Base-by-base conservation (phyloP, 2,888 invertebrate genomes). In the Drosophila tanythrix region DNA sequence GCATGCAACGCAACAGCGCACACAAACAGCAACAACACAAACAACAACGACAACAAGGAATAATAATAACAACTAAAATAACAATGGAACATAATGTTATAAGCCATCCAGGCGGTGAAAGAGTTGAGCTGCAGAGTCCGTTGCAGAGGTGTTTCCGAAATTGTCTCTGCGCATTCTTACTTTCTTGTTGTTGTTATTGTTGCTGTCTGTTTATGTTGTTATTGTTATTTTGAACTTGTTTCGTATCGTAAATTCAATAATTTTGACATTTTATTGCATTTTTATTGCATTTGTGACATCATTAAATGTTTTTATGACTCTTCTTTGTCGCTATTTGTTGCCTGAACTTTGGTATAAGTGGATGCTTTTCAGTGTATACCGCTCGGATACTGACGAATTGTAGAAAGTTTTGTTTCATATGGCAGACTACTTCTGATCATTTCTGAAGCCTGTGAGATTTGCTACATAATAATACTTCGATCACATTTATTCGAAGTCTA, bases 231-330 rank as follows among this genome's bases (percentile, higher is more conserved):
- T 88, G 88, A 87, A 87, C 87, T 87, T 89, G 87, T 87, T 88
- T 88, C 90, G 90, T 87, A 85, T 87, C 88, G 88, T 90, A 88
- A 89, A 90, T 88, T 88, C 90, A 88, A 88, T 88, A 88, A 90
- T 88, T 88, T 88, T 89, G 90, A 88, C 88, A 88, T 88, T 88
- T 88, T 88, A 88, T 90, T 88, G 90, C 88, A 82, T 90, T 88
- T 88, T 90, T 88, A 88, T 90, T 90, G 82, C 88, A 79, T 82
- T 88, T 88, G 88, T 88, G 90, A 90, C 90, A 88, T 90, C 88
- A 90, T 88, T 88, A 88, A 88, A 88, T 71, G 88, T 81, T 88
- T 88, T 88, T 88, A 88, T 88, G 88, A 74, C 82, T 82, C 79
- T 86, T 88, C 89, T 83, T 88, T 88, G 88, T 80, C 83, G 88